Evolutionary conservation across 2,888 invertebrate genomes (phyloP).

Genomic region (Gonocerus acuteangulatus): DNA sequence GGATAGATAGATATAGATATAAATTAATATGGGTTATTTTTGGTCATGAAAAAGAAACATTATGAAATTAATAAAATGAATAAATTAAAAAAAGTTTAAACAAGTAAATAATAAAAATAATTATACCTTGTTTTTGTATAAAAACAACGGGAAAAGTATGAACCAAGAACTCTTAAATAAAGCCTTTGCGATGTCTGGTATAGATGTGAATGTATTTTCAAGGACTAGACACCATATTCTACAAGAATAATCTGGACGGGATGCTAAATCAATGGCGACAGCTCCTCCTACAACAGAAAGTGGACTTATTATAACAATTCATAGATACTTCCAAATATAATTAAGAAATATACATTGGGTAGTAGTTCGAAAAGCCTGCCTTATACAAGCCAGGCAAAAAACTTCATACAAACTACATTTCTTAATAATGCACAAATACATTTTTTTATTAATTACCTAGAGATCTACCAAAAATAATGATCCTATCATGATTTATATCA

Average conservation of each 20-base stretch:
- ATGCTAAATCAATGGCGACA: slow-evolving; percentile 79
- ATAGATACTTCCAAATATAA: background rate
- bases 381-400: background rate
- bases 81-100: no score
- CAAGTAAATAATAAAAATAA: background rate
- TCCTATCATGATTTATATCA: slow-evolving; percentile 76
- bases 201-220: slow-evolving; percentile 92
- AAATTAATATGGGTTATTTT: no score
- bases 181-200: slow-evolving; percentile 84
- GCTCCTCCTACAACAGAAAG: slow-evolving; percentile 83
- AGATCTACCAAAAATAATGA: slow-evolving; percentile 84
- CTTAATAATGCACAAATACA: no score
- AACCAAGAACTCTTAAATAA: slow-evolving; percentile 67
- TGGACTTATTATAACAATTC: slow-evolving; percentile 27
- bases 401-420: background rate
- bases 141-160: slow-evolving; percentile 68
- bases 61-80: no score
- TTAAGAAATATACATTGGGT: slow-evolving; percentile 18
- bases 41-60: no score
- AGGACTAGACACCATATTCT: slow-evolving; percentile 80
- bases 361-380: background rate
- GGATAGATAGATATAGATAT: no score
- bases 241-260: slow-evolving; percentile 63
- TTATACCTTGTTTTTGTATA: slow-evolving; percentile 83
- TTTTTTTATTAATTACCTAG: slow-evolving; percentile 55